Evolutionary conservation across 2,113 vertebrate genomes (phyloP), one percentile per base, ranked within the genome.

Genomic region (Pseudolaguvia tuberculata): DNA sequence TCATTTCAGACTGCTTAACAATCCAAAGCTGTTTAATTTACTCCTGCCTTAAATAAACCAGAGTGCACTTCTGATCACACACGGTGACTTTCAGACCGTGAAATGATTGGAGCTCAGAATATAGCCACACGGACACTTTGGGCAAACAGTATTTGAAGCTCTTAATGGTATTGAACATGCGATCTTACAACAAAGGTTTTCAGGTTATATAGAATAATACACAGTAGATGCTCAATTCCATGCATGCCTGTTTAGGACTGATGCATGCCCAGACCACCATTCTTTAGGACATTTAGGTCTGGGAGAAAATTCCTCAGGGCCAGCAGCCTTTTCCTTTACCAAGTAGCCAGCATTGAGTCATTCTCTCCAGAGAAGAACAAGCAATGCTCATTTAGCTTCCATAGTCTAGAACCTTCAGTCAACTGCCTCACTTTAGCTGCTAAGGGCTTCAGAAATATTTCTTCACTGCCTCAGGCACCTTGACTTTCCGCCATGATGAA

Each of bases 31-130:
- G 39, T 48, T 51, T 55, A n/a, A 3, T 18, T 10, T 47, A 13
- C 25, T 27, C 15, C 4, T 23, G 11, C n/a, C n/a, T n/a, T n/a
- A 42, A 78, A 72, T 11, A 20, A 23, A 35, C 20, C 27, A 18
- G 18, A 55, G 20, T 42, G 9, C 3, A 12, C 25, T 18, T 2
- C 65, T 31, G 17, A 21, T n/a, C 4, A 8, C 68, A 56, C n/a
- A n/a, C n/a, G 77, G 27, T 21, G 53, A 21, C 50, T 6, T 39
- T 80, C 31, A 62, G 67, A 84, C 79, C 79, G 82, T 79, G 86
- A 87, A 90, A 88, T 87, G 85, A 76, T 78, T 82, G 69, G 80
- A 5, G 87, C 90, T 90, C 86, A 91, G 90, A 92, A 91, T 92
- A 92, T 89, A 87, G 84, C 75, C 83, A 83, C 81, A 78, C 85